Base-by-base conservation (phyloP, 2,113 vertebrate genomes). In the Nettapus auritus region DNA sequence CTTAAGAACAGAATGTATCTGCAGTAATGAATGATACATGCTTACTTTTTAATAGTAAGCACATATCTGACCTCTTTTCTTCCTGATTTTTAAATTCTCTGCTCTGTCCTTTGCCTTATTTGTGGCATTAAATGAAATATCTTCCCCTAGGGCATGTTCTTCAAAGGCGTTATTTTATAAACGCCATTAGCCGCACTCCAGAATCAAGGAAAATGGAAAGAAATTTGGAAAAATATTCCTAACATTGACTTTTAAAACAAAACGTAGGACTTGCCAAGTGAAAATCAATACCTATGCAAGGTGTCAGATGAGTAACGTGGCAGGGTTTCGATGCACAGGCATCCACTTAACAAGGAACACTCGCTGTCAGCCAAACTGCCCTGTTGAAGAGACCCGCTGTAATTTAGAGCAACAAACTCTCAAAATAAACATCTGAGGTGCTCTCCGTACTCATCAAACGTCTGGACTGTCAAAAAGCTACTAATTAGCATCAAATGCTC, bases 401-500 rank as follows among this genome's bases (percentile, higher is more conserved):
- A 71, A 93, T 70, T 88, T 50, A 88, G 71, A 83, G 64, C 56
- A 94, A 88, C 13, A 70, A 68, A 75, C 62, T 84, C 60, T 78
- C 48, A 66, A 93, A 91, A 90, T 71, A 91, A 92, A 88, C 40
- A 86, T 63, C 76, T 69, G 31, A 90, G 59, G 44, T 83, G n/a
- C 52, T 86, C 71, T 89, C 66, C 48, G n/a, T 59, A 46, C 66
- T 62, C 22, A 77, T 73, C 82, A 71, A 56, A 82, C 79, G 53
- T 70, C 42, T 60, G 73, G 56, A 56, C 73, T 94, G 62, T 48
- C 76, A 94, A 52, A 95, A 94, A 92, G 38, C 64, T 78, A 67
- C 64, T 78, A 75, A 94, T 93, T 86, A 90, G 20, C 64, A 86
- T 83, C 80, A 93, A 74, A 80, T 29, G 19, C 50, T 70, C 91